Percentiles rank a stretch among this genome's conserved stretches.
These are phyloP conservation scores for Euschistus heros DNA, from an alignment of 1,140 invertebrate species.

Conservation along the genomic window DNA sequence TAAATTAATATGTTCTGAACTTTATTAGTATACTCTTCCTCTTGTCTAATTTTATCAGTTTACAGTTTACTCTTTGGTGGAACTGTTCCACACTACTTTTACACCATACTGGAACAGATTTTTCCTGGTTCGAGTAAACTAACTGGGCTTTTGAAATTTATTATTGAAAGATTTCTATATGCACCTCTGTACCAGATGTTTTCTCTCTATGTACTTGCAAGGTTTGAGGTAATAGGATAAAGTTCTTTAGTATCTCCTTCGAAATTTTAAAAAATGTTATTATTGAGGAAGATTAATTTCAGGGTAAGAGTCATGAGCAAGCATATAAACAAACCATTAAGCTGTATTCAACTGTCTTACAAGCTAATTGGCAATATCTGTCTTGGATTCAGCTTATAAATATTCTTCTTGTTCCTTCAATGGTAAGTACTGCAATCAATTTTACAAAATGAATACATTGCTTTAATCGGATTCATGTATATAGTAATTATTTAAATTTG, in stretches of 20 bases:
- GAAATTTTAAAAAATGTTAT: neutral
- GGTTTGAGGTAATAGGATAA: slow-evolving; percentile 45
- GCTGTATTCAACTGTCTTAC: slow-evolving; percentile 47
- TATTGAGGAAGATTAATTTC: neutral
- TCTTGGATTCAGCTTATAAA: slow-evolving; percentile 58
- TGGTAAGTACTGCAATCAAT: slow-evolving; percentile 41
- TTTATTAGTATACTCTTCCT: slow-evolving; percentile 23
- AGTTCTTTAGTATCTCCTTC: neutral
- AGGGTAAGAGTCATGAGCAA: slow-evolving; percentile 44
- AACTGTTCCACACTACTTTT: slow-evolving; percentile 58
- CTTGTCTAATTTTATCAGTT: slow-evolving; percentile 30
- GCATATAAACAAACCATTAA: slow-evolving; percentile 46
- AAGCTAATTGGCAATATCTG: slow-evolving; percentile 57
- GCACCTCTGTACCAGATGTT: slow-evolving; percentile 55
- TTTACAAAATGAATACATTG: neutral
- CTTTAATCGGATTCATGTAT: no score
- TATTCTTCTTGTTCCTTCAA: slow-evolving; percentile 54
- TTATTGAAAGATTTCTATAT: slow-evolving; percentile 55
- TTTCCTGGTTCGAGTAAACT: slow-evolving; percentile 39
- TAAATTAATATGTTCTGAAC: neutral
- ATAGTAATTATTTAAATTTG: neutral
- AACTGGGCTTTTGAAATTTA: slow-evolving; percentile 41
- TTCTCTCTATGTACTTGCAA: slow-evolving; percentile 51
- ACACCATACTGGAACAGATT: slow-evolving; percentile 44
- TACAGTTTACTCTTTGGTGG: slow-evolving; percentile 57